A percentile compares a stretch with the other conserved stretches of the same genome.
Evolutionary conservation across 30 jellyfish, hydroid and myxozoan genomes (phyloP).

Genomic region (Clytia hemisphaerica): DNA sequence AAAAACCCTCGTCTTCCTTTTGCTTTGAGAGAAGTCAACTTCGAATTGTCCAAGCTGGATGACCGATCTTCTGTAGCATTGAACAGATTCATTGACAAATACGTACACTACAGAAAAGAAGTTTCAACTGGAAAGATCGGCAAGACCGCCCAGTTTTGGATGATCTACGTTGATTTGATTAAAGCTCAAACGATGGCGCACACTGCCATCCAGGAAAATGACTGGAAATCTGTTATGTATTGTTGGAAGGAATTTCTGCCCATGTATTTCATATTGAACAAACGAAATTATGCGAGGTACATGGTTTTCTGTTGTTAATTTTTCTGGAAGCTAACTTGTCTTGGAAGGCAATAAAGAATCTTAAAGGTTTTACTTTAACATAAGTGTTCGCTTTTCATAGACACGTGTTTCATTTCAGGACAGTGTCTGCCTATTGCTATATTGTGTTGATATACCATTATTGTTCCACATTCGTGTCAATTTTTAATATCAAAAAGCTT

Average conservation of each 20-base stretch:
- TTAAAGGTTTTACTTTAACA: too few species aligned
- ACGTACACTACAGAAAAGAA: background rate
- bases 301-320: too few species aligned
- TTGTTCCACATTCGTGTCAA: too few species aligned
- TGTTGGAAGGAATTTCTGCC: constrained; percentile 23
- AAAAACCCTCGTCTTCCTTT: background rate
- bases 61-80: background rate
- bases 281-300: background rate
- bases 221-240: background rate
- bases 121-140: background rate
- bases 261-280: background rate
- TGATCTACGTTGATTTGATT: background rate
- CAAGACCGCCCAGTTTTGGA: background rate
- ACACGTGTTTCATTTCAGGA: too few species aligned
- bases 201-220: constrained; percentile 18
- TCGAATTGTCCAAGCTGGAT: background rate
- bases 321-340: too few species aligned
- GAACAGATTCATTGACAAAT: too few species aligned
- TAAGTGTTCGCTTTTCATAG: too few species aligned
- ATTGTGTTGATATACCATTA: too few species aligned
- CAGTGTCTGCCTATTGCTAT: too few species aligned
- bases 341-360: too few species aligned
- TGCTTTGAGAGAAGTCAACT: background rate
- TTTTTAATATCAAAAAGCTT: too few species aligned
- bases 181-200: constrained; percentile 1